These are phyloP conservation scores for Hydropotes inermis DNA, from an alignment of 2,113 vertebrate species.

Conservation along the genomic window DNA sequence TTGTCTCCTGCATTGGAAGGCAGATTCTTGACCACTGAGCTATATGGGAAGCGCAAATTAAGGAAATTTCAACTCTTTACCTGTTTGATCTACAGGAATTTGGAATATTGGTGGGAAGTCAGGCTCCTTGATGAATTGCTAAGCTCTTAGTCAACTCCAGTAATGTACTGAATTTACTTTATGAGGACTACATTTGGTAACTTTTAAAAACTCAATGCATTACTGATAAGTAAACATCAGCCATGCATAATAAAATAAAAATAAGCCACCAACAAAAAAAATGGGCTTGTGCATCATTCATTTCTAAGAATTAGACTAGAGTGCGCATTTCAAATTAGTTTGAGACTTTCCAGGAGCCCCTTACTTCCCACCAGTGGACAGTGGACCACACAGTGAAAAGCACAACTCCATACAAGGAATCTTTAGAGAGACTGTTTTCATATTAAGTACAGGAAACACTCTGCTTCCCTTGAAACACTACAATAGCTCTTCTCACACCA, in stretches of 20 bases:
- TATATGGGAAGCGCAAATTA: background rate
- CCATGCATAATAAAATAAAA: background rate
- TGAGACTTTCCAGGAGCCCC: background rate
- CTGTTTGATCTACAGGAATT: background rate
- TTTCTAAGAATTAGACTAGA: background rate
- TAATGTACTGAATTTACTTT: background rate
- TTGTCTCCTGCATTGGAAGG: background rate
- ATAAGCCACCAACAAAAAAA: background rate
- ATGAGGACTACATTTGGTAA: background rate
- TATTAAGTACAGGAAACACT: background rate
- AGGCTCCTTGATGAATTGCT: background rate
- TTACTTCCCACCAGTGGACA: background rate
- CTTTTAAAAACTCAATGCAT: background rate
- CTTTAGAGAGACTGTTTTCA: background rate
- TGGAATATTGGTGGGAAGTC: background rate
- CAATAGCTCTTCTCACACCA: background rate
- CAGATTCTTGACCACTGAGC: background rate
- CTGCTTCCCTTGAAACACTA: background rate
- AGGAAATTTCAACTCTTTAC: background rate
- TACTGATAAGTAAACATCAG: background rate
- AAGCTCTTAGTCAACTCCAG: background rate
- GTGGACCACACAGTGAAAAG: background rate
- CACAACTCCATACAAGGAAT: background rate
- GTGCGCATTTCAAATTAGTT: background rate
- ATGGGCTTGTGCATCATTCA: background rate